Percentiles rank a stretch among this genome's conserved stretches.
phyloP scores from a whole-genome alignment of 2,113 vertebrate genomes.

The Callionymus lyra region DNA sequence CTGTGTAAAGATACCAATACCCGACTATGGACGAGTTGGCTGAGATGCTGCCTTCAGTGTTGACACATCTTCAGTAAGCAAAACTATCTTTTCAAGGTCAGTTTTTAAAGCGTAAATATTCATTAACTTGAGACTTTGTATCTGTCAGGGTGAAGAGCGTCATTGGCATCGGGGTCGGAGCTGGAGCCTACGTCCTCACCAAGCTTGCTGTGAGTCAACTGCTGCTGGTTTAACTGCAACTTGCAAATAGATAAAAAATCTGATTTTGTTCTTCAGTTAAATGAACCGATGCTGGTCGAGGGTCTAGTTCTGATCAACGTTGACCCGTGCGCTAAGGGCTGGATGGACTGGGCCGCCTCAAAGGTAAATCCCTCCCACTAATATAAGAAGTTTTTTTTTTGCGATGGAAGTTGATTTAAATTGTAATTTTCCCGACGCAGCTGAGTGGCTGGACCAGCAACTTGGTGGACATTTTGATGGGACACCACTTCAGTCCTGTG shows the following conservation, averaged over 20 bases:
- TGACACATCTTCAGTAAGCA: constrained; percentile 85
- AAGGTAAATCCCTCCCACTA: constrained; percentile 69
- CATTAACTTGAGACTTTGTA: not conserved
- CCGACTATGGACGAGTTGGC: constrained; percentile 90
- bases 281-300: constrained; percentile 81
- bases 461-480: constrained; percentile 85
- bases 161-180: constrained; percentile 74
- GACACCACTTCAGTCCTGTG: constrained; percentile 89
- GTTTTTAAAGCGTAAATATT: not conserved
- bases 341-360: constrained; percentile 94
- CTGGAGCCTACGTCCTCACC: constrained; percentile 80
- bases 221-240: too few relatives aligned
- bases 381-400: not conserved
- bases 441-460: constrained; percentile 89
- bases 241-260: not conserved
- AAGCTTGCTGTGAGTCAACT: constrained; percentile 79
- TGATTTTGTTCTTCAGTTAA: constrained; percentile 68
- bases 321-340: constrained; percentile 91
- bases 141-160: constrained; percentile 78
- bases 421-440: constrained; percentile 58
- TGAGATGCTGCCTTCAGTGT: constrained; percentile 84
- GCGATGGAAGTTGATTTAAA: not conserved
- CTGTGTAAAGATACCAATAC: constrained; percentile 79
- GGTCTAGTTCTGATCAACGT: constrained; percentile 91
- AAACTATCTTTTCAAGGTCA: constrained; percentile 4